A percentile compares a stretch with the other conserved stretches of the same genome.
Conservation (phyloP, 1,140 invertebrate genomes). For the Drosophila nikananu region DNA sequence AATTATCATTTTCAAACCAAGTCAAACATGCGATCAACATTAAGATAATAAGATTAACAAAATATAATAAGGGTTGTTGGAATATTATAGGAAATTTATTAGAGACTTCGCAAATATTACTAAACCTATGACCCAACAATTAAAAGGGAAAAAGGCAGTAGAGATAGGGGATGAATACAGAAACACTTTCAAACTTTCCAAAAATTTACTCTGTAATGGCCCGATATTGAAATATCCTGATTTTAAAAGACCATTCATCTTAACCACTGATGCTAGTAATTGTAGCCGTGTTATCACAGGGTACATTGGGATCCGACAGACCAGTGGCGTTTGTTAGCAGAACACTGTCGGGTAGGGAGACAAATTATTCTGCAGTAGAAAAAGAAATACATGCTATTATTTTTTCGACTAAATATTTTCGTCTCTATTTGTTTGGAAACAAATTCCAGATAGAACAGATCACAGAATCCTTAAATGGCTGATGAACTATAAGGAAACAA, state of each 20-base stretch:
- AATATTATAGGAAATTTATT: conserved; percentile 19
- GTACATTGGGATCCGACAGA: too few species aligned
- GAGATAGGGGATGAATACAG: not conserved
- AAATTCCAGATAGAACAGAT: not conserved
- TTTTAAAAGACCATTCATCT: not conserved
- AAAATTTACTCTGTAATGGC: not conserved
- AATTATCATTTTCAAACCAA: too few species aligned
- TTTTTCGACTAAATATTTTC: not conserved
- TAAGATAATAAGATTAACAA: too few species aligned
- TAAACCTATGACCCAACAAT: conserved; percentile 22
- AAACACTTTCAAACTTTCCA: not conserved
- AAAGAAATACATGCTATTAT: conserved; percentile 18
- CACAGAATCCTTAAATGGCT: not conserved
- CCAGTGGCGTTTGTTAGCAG: conserved; percentile 11
- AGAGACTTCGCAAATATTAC: conserved; percentile 14
- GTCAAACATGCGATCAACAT: too few species aligned
- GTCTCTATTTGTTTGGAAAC: not conserved
- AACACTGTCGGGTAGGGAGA: not conserved
- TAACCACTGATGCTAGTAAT: not conserved
- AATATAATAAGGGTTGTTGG: not conserved
- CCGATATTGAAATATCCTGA: not conserved
- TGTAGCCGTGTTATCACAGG: not conserved
- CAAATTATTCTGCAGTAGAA: conserved; percentile 13
- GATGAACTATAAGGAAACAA: not conserved
- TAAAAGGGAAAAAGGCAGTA: conserved; percentile 17